phyloP scores from a whole-genome alignment of 37 sponge, comb jelly and placozoan species.

The Eunapius fragilis region DNA sequence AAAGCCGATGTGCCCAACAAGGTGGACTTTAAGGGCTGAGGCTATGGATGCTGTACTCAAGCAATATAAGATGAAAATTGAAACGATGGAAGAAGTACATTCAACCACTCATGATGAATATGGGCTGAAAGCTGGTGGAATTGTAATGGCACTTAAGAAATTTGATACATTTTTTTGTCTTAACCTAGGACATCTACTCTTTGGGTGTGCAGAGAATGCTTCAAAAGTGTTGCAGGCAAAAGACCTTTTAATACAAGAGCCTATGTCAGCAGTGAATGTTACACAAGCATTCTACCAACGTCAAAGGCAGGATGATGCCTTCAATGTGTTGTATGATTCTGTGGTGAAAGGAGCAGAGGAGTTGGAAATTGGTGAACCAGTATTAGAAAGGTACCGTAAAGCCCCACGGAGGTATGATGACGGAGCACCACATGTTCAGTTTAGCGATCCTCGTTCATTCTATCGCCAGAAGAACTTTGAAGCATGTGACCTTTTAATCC shows the following conservation, averaged over 20 bases:
- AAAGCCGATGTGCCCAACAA: conserved; percentile 54
- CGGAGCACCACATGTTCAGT: conserved; percentile 43
- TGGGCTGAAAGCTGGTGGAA: conserved; percentile 48
- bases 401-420: conserved; percentile 37
- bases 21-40: conserved; percentile 66
- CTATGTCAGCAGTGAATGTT: conserved; percentile 50
- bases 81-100: conserved; percentile 41
- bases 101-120: conserved; percentile 59
- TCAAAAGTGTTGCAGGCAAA: conserved; percentile 45
- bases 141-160: conserved; percentile 4
- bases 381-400: conserved; percentile 46
- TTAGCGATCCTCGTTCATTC: conserved; percentile 24
- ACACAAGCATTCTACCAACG: conserved; percentile 37
- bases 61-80: conserved; percentile 49
- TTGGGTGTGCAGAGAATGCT: conserved; percentile 29
- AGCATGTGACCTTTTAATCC: conserved; percentile 44
- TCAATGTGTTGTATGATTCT: conserved; percentile 35
- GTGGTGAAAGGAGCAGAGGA: conserved; percentile 15
- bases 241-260: conserved; percentile 52
- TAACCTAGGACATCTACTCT: conserved; percentile 17
- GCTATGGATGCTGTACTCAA: conserved; percentile 64
- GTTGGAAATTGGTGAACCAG: conserved; percentile 41
- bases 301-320: conserved; percentile 30
- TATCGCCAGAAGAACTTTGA: conserved; percentile 41
- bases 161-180: conserved; percentile 50